Base-by-base conservation (phyloP, 2,888 invertebrate species). In the Polymixis flavicincta region DNA sequence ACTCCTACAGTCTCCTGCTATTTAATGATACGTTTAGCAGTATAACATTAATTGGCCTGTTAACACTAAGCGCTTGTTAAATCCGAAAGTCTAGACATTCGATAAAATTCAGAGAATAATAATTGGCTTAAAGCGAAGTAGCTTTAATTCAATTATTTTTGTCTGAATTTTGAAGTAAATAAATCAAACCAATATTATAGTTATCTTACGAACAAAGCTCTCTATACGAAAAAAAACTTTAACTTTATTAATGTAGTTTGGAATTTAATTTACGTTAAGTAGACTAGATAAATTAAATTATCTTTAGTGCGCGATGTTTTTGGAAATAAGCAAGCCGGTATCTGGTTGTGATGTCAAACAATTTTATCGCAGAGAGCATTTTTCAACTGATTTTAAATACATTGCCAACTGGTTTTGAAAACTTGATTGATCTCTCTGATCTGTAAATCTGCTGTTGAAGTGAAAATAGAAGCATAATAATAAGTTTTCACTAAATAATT, bases 241-340 rank as follows among this genome's bases (percentile, higher is more conserved):
- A 57, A 65, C n/a, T 66, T 82, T 19, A 45, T 42, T 54, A 82
- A 32, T n/a, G 17, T n/a, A 71, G 42, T 78, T 80, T 25, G 25
- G 37, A 78, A 71, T 71, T 71, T 9, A 67, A 67, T 71, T 71
- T 50, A 52, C 42, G 52, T 60, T 25, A 14, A 54, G 14, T n/a
- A 54, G 60, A 48, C 45, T 52, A 25, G 45, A 55, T 48, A 57
- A 52, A 70, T 42, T 52, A 63, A 57, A 63, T 81, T 52, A 63
- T 42, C 14, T 63, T 59, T 14, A 28, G 25, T 45, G 45, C 17
- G 63, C 25, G 8, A 57, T 52, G 5, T 54, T 73, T 50, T 50
- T 45, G 22, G 9, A 22, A 73, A 48, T 13, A 19, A 42, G 22
- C 45, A 54, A 77, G 25, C 7, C 60, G 8, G 6, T 48, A 11